A percentile compares a stretch with the other conserved stretches of the same genome.
These are phyloP conservation scores for Nemopilema nomurai DNA, from an alignment of 30 jellyfish, hydroid and myxozoan species.

Conservation along the genomic window DNA sequence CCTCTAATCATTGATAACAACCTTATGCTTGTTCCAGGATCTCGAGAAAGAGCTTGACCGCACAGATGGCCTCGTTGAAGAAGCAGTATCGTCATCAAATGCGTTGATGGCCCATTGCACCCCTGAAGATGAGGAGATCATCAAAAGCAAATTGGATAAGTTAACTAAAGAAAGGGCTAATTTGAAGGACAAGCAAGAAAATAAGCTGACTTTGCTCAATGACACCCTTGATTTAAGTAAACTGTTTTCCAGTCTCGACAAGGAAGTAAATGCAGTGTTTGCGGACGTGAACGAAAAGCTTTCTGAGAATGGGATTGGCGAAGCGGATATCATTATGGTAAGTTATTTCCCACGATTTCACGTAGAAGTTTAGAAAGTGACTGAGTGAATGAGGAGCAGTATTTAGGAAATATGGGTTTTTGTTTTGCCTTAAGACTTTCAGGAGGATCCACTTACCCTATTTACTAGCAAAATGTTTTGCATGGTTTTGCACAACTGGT, in stretches of 20 bases:
- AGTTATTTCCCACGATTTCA: too few relatives aligned
- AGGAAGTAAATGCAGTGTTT: constrained; percentile 50
- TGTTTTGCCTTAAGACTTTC: too few relatives aligned
- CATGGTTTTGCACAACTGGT: too few relatives aligned
- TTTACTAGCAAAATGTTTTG: too few relatives aligned
- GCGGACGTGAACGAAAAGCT: constrained; percentile 28
- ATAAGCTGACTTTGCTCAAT: constrained; percentile 33
- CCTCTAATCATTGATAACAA: too few relatives aligned
- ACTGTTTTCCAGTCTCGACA: constrained; percentile 44
- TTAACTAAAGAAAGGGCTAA: constrained; percentile 24
- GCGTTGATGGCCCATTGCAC: constrained; percentile 69
- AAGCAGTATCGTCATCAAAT: constrained; percentile 47
- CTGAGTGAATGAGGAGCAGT: too few relatives aligned
- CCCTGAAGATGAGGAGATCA: constrained; percentile 63
- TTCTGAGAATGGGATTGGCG: constrained; percentile 32
- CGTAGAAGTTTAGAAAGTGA: too few relatives aligned
- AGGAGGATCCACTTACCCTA: too few relatives aligned
- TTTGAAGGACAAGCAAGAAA: constrained; percentile 36
- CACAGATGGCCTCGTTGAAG: constrained; percentile 55
- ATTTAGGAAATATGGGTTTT: too few relatives aligned
- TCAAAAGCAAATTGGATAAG: constrained; percentile 47
- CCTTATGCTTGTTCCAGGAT: too few relatives aligned
- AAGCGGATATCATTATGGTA: constrained; percentile 40
- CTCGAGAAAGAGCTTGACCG: constrained; percentile 34
- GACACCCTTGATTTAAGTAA: constrained; percentile 56